These are phyloP conservation scores for Phodopus roborovskii DNA, from an alignment of 2,113 vertebrate genomes.

Conservation along the genomic window DNA sequence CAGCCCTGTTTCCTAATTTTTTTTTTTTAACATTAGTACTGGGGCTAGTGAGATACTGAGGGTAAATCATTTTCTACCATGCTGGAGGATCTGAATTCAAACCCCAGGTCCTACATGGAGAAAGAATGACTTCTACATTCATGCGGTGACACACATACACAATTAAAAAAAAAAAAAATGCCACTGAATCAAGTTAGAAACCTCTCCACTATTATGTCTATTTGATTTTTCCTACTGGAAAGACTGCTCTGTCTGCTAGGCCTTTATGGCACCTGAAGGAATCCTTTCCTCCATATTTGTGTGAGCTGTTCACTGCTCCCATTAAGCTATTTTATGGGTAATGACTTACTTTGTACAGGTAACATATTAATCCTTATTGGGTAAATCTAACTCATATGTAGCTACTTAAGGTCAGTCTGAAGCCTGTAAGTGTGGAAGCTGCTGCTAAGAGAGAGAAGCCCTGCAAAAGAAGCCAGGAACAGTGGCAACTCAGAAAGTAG, in stretches of 20 bases:
- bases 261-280: neutral
- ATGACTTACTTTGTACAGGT: slow-evolving; percentile 12
- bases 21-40: neutral
- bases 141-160: neutral
- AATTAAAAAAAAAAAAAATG: neutral
- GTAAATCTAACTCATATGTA: neutral
- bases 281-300: neutral
- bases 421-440: slow-evolving; percentile 33
- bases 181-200: neutral
- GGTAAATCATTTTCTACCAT: neutral
- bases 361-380: neutral
- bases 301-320: neutral
- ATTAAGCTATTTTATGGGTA: neutral
- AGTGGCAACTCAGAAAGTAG: slow-evolving; percentile 1
- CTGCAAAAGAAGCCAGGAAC: neutral
- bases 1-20: neutral
- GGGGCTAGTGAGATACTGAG: neutral
- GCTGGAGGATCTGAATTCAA: neutral
- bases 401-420: slow-evolving; percentile 18
- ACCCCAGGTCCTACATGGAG: neutral
- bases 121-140: neutral
- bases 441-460: neutral
- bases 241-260: slow-evolving; percentile 2
- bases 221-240: slow-evolving; percentile 11
- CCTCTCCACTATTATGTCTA: neutral